Base-by-base conservation (phyloP, 2,888 invertebrate species). In the Acrocera orbiculus region DNA sequence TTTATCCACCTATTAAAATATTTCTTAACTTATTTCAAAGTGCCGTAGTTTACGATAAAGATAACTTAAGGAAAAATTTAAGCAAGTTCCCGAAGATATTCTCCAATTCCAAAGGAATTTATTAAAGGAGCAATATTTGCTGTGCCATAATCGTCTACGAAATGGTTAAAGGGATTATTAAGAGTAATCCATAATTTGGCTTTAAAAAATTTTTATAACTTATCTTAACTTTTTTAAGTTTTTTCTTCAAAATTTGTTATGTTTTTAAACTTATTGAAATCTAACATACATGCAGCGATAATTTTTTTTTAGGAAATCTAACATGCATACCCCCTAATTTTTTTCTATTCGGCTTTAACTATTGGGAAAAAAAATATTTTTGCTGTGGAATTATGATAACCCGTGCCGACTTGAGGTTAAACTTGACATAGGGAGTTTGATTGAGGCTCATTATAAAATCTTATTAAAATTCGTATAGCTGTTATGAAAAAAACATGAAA, bases 11-110 rank as follows among this genome's bases (percentile, higher is more conserved):
- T 52, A 17, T n/a, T 24, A 33, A 24, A n/a, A 29, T 16, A 27
- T 10, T 11, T 17, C 5, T 6, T 19, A 19, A 19, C 8, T 19
- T 19, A 19, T 19, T 19, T 19, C 5, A 19, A 19, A 19, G 5
- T 22, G 4, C 10, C 22, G 8, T 10, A 10, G 8, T 22, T 8
- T 10, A 19, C 5, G 19, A 10, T 22, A 7, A 3, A 10, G 4
- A 10, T 19, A 8, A 19, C 5, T 2, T 7, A 19, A 7, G 8
- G 19, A 19, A 7, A 19, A 2, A 19, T 19, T 7, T 7, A 19
- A 17, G 62, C 53, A 43, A 65, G 64, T n/a, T 61, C 61, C 35
- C 67, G 67, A 5, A 65, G 35, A 37, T 69, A 68, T 14, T 61
- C 63, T 3, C 59, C 66, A 5, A 63, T 44, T 23, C 62, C 66